Conservation (phyloP, 2,113 vertebrate genomes). For the Anthoscopus minutus region DNA sequence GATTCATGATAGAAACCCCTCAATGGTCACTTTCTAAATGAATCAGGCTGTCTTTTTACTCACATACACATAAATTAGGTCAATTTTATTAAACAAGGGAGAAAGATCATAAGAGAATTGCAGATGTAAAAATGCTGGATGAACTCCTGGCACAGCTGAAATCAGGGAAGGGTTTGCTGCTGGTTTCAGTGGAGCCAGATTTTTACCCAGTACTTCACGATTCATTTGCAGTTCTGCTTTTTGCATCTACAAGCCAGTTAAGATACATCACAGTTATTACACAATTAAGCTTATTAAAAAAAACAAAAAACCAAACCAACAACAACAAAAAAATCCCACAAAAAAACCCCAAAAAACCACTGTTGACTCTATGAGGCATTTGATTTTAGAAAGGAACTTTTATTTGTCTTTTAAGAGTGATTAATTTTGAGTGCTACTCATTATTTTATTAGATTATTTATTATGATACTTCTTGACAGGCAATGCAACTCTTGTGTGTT, state of each 20-base stretch:
- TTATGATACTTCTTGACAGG: constrained; percentile 47
- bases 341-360: background rate
- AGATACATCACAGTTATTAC: constrained; percentile 57
- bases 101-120: constrained; percentile 64
- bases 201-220: constrained; percentile 32
- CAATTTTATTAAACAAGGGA: constrained; percentile 72
- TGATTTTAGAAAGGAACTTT: constrained; percentile 55
- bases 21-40: constrained; percentile 73
- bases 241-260: constrained; percentile 63
- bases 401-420: constrained; percentile 29
- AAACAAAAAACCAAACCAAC: background rate
- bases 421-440: constrained; percentile 19
- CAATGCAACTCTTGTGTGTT: constrained; percentile 15
- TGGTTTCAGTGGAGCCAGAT: background rate
- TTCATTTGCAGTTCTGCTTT: constrained; percentile 58
- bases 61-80: constrained; percentile 72
- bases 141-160: background rate
- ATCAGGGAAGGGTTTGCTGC: background rate
- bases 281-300: constrained; percentile 49
- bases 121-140: constrained; percentile 56
- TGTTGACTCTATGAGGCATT: constrained; percentile 59
- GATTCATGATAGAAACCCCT: constrained; percentile 62
- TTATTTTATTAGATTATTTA: constrained; percentile 6
- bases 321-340: too few species aligned
- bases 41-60: constrained; percentile 75